These are phyloP conservation scores for Lasioglossum morio DNA, from an alignment of 2,888 invertebrate genomes.

Conservation along the genomic window DNA sequence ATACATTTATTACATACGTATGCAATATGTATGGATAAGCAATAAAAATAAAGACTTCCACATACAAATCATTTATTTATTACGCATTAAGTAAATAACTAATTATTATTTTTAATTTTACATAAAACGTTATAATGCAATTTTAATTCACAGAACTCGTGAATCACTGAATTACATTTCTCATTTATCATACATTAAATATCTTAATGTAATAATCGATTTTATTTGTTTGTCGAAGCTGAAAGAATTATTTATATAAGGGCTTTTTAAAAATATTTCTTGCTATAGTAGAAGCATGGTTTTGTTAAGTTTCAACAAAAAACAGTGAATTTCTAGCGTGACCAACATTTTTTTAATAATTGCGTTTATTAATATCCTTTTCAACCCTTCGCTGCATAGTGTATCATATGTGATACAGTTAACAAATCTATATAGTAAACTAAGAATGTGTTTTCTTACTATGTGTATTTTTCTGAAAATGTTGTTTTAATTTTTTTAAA, in stretches of 20 bases:
- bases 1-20: not conserved
- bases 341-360: not conserved
- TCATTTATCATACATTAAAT: not conserved
- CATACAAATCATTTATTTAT: not conserved
- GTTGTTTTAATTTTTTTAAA: no score
- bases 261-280: not conserved
- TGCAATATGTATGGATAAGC: not conserved
- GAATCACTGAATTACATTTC: not conserved
- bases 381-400: no score
- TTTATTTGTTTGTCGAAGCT: not conserved
- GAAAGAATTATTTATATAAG: not conserved
- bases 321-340: not conserved
- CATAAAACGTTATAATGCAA: not conserved
- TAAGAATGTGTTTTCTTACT: no score
- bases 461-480: no score
- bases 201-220: not conserved
- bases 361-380: not conserved
- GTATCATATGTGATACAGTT: no score
- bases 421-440: no score
- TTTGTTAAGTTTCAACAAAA: not conserved
- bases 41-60: not conserved
- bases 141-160: not conserved
- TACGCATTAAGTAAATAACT: not conserved
- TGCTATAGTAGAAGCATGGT: not conserved
- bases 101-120: conserved; percentile 4